Evolutionary conservation across 2,888 invertebrate species (phyloP).

Genomic region (Brachycybe producta): DNA sequence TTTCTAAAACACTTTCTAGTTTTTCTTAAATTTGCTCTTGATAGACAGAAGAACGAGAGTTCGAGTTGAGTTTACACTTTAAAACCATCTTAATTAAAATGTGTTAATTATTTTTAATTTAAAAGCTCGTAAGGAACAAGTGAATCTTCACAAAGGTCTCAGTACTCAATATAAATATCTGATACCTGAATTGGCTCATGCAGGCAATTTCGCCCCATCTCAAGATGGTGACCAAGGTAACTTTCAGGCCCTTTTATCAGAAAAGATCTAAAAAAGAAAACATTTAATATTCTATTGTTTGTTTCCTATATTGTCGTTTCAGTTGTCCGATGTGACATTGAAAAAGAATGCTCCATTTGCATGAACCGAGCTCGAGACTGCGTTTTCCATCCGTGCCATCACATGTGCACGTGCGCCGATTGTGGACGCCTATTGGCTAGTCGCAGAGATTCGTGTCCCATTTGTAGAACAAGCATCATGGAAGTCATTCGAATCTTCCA

Average conservation of each 20-base stretch:
- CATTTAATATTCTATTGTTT: constrained; percentile 9
- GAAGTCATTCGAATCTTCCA: constrained; percentile 36
- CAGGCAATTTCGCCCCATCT: constrained; percentile 17
- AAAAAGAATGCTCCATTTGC: constrained; percentile 38
- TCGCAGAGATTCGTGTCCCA: constrained; percentile 36
- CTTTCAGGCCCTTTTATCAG: background rate
- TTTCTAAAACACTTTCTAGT: too few species aligned
- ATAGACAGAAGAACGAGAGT: too few species aligned
- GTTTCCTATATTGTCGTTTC: background rate
- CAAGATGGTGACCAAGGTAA: constrained; percentile 19
- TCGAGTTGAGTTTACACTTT: too few species aligned
- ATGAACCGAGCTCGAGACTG: constrained; percentile 36
- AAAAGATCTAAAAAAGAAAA: background rate
- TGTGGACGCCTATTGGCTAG: constrained; percentile 36
- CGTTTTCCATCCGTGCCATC: constrained; percentile 37
- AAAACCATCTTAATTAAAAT: too few species aligned
- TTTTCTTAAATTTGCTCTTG: too few species aligned
- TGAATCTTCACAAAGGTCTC: constrained; percentile 19
- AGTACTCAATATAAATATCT: constrained; percentile 18
- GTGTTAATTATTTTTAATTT: background rate
- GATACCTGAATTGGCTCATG: constrained; percentile 21
- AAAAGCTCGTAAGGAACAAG: constrained; percentile 19
- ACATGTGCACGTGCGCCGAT: constrained; percentile 36
- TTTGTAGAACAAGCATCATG: constrained; percentile 36
- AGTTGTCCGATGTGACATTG: constrained; percentile 23